Evolutionary conservation across 2,113 vertebrate genomes (phyloP).

Genomic region (Myiagra hebetior): DNA sequence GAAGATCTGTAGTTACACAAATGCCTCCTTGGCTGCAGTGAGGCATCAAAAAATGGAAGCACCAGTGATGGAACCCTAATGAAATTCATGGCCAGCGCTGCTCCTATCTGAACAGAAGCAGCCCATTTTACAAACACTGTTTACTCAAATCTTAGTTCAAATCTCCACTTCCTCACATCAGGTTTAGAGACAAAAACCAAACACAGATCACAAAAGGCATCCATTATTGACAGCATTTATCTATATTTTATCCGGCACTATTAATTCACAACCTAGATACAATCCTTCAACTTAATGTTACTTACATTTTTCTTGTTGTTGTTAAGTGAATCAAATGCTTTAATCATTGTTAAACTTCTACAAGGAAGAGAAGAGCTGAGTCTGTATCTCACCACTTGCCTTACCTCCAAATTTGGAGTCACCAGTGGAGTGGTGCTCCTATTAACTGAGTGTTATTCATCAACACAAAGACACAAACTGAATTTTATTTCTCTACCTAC

Average conservation of each 20-base stretch:
- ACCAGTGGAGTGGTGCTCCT: not conserved
- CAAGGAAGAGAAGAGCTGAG: not conserved
- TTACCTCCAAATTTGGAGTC: not conserved
- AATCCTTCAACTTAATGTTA: slow-evolving; percentile 23
- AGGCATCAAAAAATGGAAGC: not conserved
- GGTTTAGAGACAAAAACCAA: not conserved
- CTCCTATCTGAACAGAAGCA: slow-evolving; percentile 31
- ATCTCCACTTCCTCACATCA: not conserved
- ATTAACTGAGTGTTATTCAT: not conserved
- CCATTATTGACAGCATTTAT: slow-evolving; percentile 40
- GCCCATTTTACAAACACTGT: not conserved
- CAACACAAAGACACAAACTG: slow-evolving; percentile 8
- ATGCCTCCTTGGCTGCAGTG: slow-evolving; percentile 15
- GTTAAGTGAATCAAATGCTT: not conserved
- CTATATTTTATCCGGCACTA: slow-evolving; percentile 34
- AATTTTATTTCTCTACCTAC: slow-evolving; percentile 25
- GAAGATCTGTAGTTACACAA: slow-evolving; percentile 51
- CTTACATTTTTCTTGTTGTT: slow-evolving; percentile 28
- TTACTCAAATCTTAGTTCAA: not conserved
- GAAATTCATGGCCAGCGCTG: not conserved
- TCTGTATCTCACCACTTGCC: not conserved
- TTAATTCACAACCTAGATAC: slow-evolving; percentile 16
- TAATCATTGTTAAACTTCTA: not conserved
- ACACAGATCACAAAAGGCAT: slow-evolving; percentile 32
- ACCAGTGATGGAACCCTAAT: not conserved